phyloP scores from a whole-genome alignment of 1,140 invertebrate species.

The Hyphantria cunea region DNA sequence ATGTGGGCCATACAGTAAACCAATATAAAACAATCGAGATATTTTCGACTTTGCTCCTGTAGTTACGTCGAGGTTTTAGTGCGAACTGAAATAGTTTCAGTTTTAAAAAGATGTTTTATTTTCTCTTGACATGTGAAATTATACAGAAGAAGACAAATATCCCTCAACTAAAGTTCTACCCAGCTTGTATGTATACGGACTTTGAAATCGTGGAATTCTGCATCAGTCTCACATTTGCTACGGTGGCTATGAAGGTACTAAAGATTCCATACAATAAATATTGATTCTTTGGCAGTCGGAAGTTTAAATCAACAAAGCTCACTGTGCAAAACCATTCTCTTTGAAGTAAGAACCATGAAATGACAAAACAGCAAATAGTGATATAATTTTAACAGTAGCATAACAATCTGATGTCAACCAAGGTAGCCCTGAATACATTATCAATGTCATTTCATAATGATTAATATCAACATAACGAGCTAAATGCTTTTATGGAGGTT shows the following conservation, averaged over 20 bases:
- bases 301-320: constrained; percentile 9
- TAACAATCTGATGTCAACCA: constrained; percentile 46
- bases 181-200: too few species aligned
- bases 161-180: too few species aligned
- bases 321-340: constrained; percentile 20
- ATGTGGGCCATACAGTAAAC: constrained; percentile 66
- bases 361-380: constrained; percentile 63
- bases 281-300: not conserved
- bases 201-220: too few species aligned
- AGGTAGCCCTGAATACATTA: constrained; percentile 55
- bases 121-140: too few species aligned
- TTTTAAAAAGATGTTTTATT: too few species aligned
- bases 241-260: too few species aligned
- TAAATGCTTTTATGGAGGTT: constrained; percentile 34
- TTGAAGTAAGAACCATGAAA: constrained; percentile 59
- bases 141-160: too few species aligned
- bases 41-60: constrained; percentile 45
- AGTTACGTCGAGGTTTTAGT: too few species aligned
- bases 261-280: too few species aligned
- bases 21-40: constrained; percentile 62
- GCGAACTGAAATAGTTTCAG: too few species aligned
- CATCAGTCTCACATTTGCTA: too few species aligned
- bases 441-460: constrained; percentile 45
- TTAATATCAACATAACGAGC: constrained; percentile 39
- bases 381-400: constrained; percentile 50